Conservation (phyloP, 2,113 vertebrate genomes). For the Rynchops niger region DNA sequence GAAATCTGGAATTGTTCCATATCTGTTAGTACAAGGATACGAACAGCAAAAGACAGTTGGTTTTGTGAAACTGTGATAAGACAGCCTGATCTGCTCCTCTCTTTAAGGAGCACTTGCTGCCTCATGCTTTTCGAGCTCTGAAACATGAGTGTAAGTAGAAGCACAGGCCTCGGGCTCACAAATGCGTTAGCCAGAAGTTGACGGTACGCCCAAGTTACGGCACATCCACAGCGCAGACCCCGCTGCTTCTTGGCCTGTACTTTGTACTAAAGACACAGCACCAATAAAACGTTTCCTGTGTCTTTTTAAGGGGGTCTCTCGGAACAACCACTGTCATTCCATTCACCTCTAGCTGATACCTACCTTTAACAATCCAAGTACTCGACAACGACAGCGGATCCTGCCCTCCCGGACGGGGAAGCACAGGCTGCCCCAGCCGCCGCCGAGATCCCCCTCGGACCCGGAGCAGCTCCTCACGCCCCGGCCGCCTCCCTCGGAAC, state of each 20-base stretch:
- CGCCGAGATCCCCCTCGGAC: neutral
- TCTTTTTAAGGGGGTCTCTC: neutral
- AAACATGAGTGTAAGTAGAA: rapidly evolving
- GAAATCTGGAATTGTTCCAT: neutral
- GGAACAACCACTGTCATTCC: rapidly evolving
- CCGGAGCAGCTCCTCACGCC: neutral
- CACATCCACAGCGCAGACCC: rapidly evolving
- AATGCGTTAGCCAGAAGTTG: rapidly evolving
- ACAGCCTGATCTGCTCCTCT: neutral
- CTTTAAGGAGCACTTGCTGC: neutral
- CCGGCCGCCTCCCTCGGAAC: neutral
- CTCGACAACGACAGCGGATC: rapidly evolving
- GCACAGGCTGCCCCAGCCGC: neutral
- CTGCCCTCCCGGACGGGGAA: rapidly evolving
- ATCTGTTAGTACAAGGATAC: neutral
- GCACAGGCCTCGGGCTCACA: neutral
- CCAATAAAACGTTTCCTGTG: rapidly evolving
- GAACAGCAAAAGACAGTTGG: neutral
- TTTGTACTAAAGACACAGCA: too few species aligned
- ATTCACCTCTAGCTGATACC: rapidly evolving
- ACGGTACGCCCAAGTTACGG: rapidly evolving
- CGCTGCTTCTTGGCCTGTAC: rapidly evolving
- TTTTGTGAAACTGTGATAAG: neutral
- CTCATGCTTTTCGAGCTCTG: neutral
- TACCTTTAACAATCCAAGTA: neutral